These are phyloP conservation scores for Tenualosa ilisha DNA, from an alignment of 2,797 vertebrate species.

Conservation along the genomic window DNA sequence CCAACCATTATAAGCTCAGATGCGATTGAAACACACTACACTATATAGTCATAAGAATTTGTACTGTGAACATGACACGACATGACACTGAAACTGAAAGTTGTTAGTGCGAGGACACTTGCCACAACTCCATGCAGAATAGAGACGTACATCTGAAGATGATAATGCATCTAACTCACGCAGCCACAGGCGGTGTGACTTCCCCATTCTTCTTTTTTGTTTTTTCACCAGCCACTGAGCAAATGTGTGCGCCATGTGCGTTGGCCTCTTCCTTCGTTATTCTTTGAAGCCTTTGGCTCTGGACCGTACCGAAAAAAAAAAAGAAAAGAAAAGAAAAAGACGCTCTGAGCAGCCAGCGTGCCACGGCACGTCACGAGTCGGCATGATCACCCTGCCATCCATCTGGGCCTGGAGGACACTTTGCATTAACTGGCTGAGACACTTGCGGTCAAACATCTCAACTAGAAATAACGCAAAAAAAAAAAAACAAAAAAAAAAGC, in stretches of 20 bases:
- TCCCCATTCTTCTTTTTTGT: not conserved
- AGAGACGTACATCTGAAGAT: not conserved
- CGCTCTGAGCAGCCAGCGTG: not conserved
- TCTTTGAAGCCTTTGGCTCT: not conserved
- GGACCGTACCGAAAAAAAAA: not conserved
- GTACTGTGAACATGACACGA: not conserved
- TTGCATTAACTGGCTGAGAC: not conserved
- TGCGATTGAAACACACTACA: not conserved
- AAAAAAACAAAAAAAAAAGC: not conserved
- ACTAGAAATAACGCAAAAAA: conserved; percentile 4
- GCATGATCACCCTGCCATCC: not conserved
- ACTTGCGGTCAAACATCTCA: conserved; percentile 6
- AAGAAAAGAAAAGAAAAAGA: not conserved
- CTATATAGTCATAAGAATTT: not conserved
- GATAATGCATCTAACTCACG: not conserved
- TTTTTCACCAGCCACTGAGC: not conserved
- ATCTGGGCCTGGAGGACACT: not conserved
- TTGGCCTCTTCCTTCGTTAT: not conserved
- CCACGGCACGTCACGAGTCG: conserved; percentile 1
- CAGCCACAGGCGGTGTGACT: not conserved
- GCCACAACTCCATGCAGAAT: not conserved
- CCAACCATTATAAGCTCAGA: not conserved
- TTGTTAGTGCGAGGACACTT: too few relatives aligned
- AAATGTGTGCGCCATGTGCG: not conserved
- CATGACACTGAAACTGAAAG: not conserved